phyloP scores from a whole-genome alignment of 53 echinoderm and acorn worm species.

The Patiria pectinifera region DNA sequence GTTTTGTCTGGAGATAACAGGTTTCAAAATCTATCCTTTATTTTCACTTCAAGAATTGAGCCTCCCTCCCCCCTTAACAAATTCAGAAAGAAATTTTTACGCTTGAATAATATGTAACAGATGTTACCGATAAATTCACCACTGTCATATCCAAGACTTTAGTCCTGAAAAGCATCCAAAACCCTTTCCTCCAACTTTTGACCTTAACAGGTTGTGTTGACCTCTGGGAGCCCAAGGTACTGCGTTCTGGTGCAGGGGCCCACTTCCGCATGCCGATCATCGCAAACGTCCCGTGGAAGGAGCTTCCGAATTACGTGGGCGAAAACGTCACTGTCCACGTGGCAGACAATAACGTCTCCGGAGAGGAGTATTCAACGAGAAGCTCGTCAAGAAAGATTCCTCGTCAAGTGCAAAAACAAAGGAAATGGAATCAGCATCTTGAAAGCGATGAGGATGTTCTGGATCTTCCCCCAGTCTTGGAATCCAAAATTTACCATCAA shows the following conservation, averaged over 20 bases:
- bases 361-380: background rate
- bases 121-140: background rate
- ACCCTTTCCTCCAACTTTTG: background rate
- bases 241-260: conserved; percentile 92
- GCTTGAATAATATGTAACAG: background rate
- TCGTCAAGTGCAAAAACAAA: conserved; percentile 12
- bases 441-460: background rate
- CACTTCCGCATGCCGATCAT: conserved; percentile 87
- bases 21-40: too few species aligned
- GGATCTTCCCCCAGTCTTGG: background rate
- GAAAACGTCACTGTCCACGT: conserved; percentile 66
- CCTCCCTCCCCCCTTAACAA: too few species aligned
- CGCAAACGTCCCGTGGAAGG: conserved; percentile 71
- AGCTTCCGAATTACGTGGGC: conserved; percentile 73
- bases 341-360: conserved; percentile 68
- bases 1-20: too few species aligned
- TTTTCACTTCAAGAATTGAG: too few species aligned
- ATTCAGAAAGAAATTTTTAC: too few species aligned
- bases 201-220: conserved; percentile 85
- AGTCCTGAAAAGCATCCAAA: background rate
- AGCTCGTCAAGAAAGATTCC: background rate
- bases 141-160: background rate
- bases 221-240: conserved; percentile 96
- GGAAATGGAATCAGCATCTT: background rate
- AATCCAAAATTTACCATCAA: conserved; percentile 45